These are phyloP conservation scores for Mellivora capensis DNA, from an alignment of 2,113 vertebrate genomes.

Conservation along the genomic window DNA sequence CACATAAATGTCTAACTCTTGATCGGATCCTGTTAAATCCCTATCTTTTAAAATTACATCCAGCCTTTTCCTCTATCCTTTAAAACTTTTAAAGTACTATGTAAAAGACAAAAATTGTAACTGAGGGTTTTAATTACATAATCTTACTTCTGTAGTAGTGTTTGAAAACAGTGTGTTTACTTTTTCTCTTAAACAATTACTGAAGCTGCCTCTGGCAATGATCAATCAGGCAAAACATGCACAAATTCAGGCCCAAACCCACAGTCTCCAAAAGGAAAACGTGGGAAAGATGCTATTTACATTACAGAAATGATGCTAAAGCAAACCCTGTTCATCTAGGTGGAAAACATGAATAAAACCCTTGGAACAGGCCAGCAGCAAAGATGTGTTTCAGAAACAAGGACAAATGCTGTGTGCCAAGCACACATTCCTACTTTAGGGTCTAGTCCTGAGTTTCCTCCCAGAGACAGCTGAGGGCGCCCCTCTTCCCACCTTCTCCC, in stretches of 20 bases:
- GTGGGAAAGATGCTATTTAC: slow-evolving; percentile 14
- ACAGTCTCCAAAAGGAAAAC: neutral
- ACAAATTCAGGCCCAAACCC: neutral
- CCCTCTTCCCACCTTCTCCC: neutral
- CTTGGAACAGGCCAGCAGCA: neutral
- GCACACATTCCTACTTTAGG: neutral
- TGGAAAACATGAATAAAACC: neutral
- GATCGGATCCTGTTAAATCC: slow-evolving; percentile 73
- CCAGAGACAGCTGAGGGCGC: neutral
- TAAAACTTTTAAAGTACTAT: slow-evolving; percentile 41
- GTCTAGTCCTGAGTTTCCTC: neutral
- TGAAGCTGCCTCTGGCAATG: slow-evolving; percentile 12
- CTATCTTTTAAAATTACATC: slow-evolving; percentile 68
- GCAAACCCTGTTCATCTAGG: neutral
- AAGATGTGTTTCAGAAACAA: neutral
- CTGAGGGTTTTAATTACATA: slow-evolving; percentile 11
- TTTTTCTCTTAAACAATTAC: slow-evolving; percentile 27
- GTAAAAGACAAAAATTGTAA: slow-evolving; percentile 53
- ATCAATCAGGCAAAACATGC: neutral
- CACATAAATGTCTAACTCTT: slow-evolving; percentile 77
- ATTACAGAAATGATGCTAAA: neutral
- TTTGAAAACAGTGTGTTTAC: neutral
- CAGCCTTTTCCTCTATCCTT: neutral
- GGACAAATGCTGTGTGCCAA: neutral
- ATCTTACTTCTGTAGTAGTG: slow-evolving; percentile 7